Conservation (phyloP, 2,888 invertebrate genomes). For the Volucella zonaria region DNA sequence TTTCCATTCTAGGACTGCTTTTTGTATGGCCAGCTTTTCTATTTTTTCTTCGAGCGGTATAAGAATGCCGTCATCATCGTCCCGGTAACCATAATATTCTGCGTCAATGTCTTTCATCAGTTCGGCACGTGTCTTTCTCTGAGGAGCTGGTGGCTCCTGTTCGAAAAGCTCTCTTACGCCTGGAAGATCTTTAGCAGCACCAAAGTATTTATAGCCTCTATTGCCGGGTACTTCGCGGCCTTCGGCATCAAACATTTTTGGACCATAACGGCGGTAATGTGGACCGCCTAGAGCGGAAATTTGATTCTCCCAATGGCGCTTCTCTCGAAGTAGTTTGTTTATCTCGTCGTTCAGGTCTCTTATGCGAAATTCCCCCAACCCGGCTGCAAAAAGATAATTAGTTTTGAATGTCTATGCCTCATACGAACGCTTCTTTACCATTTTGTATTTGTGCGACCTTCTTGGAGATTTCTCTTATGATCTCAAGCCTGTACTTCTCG, state of each 20-base stretch:
- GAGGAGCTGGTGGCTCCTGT: constrained; percentile 95
- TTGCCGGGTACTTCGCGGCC: constrained; percentile 98
- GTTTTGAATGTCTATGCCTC: neutral
- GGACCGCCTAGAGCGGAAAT: constrained; percentile 97
- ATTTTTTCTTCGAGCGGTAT: constrained; percentile 92
- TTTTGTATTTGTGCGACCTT: constrained; percentile 99
- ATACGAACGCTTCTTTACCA: constrained; percentile 83
- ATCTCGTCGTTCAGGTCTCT: constrained; percentile 99
- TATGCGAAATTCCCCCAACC: constrained; percentile 99
- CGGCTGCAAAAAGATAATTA: constrained; percentile 85
- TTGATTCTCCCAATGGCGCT: constrained; percentile 98
- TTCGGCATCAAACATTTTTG: constrained; percentile 96
- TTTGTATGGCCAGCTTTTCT: constrained; percentile 87
- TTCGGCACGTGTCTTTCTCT: constrained; percentile 96
- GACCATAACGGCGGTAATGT: constrained; percentile 95
- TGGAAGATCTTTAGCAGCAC: constrained; percentile 98
- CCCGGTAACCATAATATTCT: constrained; percentile 98
- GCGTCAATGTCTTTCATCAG: constrained; percentile 99
- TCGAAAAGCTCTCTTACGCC: constrained; percentile 99
- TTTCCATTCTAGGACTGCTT: constrained; percentile 89
- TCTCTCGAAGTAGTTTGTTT: constrained; percentile 97
- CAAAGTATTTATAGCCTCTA: constrained; percentile 99
- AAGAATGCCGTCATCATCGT: constrained; percentile 98
- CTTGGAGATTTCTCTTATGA: constrained; percentile 97
- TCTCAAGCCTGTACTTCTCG: constrained; percentile 98